Percentiles rank a stretch among this genome's conserved stretches.
These are phyloP conservation scores for Acromyrmex charruanus DNA, from an alignment of 1,140 invertebrate species.

Conservation along the genomic window DNA sequence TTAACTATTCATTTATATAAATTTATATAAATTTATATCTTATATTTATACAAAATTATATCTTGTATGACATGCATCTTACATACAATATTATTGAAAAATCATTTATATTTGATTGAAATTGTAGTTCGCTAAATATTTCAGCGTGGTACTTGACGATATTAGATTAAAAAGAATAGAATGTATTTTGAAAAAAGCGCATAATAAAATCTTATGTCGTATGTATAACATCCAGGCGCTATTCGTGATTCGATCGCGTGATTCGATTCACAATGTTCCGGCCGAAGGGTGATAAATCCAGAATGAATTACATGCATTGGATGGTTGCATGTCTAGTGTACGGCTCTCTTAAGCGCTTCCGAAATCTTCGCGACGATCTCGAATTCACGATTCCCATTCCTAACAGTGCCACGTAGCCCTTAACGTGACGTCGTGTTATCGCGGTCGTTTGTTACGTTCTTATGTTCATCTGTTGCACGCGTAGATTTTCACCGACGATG, in stretches of 20 bases:
- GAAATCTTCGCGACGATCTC: constrained; percentile 72
- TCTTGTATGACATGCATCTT: no score
- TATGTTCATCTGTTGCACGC: constrained; percentile 58
- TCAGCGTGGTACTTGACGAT: background rate
- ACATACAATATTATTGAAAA: background rate
- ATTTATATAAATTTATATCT: background rate
- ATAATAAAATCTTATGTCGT: constrained; percentile 52
- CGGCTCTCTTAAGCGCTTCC: constrained; percentile 68
- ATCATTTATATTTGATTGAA: background rate
- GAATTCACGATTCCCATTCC: constrained; percentile 50
- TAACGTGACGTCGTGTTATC: constrained; percentile 61
- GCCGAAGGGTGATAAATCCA: constrained; percentile 66
- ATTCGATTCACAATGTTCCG: constrained; percentile 36
- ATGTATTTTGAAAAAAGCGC: constrained; percentile 19
- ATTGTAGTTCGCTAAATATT: background rate
- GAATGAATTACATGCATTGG: constrained; percentile 67
- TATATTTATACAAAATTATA: background rate
- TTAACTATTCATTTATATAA: background rate
- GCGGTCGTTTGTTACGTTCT: constrained; percentile 60
- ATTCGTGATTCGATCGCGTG: no score
- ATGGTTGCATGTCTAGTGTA: constrained; percentile 59
- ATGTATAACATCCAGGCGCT: constrained; percentile 15
- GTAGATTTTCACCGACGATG: constrained; percentile 49
- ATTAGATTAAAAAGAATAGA: background rate
- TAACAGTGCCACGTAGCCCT: background rate